Evolutionary conservation across 2,888 invertebrate genomes (phyloP), one percentile per base, ranked within the genome.

Genomic region (Eudasyphora cyanicolor): DNA sequence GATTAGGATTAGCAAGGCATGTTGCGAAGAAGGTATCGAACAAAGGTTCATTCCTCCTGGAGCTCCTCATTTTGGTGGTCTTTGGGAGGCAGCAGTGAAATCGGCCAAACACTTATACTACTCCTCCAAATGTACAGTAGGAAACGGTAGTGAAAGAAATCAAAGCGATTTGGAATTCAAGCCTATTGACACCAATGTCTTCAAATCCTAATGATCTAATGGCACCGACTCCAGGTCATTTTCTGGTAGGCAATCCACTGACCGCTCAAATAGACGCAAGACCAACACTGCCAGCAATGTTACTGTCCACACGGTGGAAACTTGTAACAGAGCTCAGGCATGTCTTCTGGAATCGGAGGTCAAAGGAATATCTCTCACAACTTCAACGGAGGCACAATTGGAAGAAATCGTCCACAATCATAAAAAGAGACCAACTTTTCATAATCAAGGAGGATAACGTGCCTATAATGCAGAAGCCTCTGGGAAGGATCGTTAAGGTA

Each of bases 191-290:
- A 7, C 35, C 35, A 35, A 35, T 10, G 10, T 35, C 35, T 10
- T 6, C 35, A 35, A 35, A 35, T 10, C 35, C 35, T 35, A 35
- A 35, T 35, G 35, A 35, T 35, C 35, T 35, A 10, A 35, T 35
- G 35, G 35, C 35, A 35, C 35, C 10, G 10, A 35, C 35, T 35
- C 5, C 35, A 35, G 35, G 35, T 7, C 5, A 35, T 35, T 35
- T 35, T 35, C 10, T 35, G 10, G 10, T 35, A 7, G 35, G 35
- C 5, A 10, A 35, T 7, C 10, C 35, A 35, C 10, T 35, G 4
- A 82, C 60, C 10, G 64, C 74, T 27, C 57, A 54, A 49, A 54
- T 77, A 12, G 84, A 77, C 32, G 45, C 73, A 19, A 35, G 21
- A n/a, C 42, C 78, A 6, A 19, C 51, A n/a, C 57, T 2, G 12